These are phyloP conservation scores for Perizoma flavofasciatum DNA, from an alignment of 2,888 invertebrate species.

Conservation along the genomic window DNA sequence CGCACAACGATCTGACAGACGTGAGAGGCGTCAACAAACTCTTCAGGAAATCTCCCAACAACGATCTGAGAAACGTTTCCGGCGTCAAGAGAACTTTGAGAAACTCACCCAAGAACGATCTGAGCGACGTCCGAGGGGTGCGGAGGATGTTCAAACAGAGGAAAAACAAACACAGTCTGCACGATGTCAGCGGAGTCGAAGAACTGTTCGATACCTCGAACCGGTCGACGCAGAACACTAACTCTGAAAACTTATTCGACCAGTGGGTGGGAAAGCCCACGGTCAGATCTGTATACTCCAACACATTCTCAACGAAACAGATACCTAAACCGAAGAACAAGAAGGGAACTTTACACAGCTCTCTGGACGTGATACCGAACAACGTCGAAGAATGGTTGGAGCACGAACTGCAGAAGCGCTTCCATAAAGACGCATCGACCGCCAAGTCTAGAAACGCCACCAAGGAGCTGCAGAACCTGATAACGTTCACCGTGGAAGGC, in stretches of 20 bases:
- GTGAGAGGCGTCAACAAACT: constrained; percentile 65
- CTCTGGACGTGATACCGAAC: constrained; percentile 48
- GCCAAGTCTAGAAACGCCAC: constrained; percentile 33
- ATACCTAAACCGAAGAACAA: constrained; percentile 39
- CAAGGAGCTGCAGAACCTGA: constrained; percentile 55
- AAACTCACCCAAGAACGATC: constrained; percentile 59
- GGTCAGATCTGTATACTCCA: constrained; percentile 58
- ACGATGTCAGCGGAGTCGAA: constrained; percentile 67
- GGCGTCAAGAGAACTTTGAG: constrained; percentile 58
- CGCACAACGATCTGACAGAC: constrained; percentile 64
- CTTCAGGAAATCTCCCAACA: constrained; percentile 54
- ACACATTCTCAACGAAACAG: constrained; percentile 51
- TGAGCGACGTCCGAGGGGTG: constrained; percentile 63
- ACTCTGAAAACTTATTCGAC: constrained; percentile 58
- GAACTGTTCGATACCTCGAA: constrained; percentile 57
- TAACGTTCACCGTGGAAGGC: constrained; percentile 58
- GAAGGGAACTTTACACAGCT: constrained; percentile 48
- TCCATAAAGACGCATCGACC: constrained; percentile 36
- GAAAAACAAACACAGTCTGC: constrained; percentile 39
- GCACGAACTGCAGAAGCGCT: constrained; percentile 49
- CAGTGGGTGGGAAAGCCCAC: constrained; percentile 56
- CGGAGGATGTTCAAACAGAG: constrained; percentile 49
- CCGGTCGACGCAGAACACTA: constrained; percentile 36
- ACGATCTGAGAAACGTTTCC: constrained; percentile 65
- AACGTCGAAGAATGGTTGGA: constrained; percentile 65